phyloP scores from a whole-genome alignment of 2,888 invertebrate genomes.

The Micoletzkya japonica region DNA sequence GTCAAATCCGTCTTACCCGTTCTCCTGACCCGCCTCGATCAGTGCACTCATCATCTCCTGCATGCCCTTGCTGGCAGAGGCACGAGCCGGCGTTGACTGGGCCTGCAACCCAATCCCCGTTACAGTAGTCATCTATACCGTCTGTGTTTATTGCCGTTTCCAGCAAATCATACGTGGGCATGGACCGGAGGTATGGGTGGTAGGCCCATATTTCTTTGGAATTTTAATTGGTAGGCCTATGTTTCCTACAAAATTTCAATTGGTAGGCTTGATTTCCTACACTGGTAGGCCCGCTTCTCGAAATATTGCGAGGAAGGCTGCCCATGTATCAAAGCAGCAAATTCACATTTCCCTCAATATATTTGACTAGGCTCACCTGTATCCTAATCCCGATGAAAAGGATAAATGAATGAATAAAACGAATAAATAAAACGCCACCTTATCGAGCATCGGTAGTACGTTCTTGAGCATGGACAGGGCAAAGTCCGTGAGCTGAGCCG shows the following conservation, averaged over 20 bases:
- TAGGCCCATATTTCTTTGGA: no score
- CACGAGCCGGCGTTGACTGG: constrained; percentile 35
- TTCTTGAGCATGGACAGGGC: constrained; percentile 38
- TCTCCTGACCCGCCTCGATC: constrained; percentile 41
- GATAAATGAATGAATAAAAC: no score
- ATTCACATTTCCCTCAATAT: background rate
- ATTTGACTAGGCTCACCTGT: background rate
- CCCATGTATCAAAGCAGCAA: background rate
- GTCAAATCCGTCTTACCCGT: constrained; percentile 32
- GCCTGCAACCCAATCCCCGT: constrained; percentile 22
- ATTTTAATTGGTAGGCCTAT: no score
- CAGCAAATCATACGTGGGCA: background rate
- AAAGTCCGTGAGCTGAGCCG: constrained; percentile 39
- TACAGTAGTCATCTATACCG: no score
- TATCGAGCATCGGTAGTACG: constrained; percentile 52
- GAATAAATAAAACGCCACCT: constrained; percentile 30
- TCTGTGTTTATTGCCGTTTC: background rate
- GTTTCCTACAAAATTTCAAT: no score
- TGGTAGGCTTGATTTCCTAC: no score
- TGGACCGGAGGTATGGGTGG: no score
- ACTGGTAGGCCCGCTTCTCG: no score
- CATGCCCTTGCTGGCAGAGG: constrained; percentile 49
- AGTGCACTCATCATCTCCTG: constrained; percentile 49
- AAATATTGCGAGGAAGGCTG: no score
- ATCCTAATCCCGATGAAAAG: no score